These are phyloP conservation scores for Zaprionus taronus DNA, from an alignment of 1,140 invertebrate species.

Conservation along the genomic window DNA sequence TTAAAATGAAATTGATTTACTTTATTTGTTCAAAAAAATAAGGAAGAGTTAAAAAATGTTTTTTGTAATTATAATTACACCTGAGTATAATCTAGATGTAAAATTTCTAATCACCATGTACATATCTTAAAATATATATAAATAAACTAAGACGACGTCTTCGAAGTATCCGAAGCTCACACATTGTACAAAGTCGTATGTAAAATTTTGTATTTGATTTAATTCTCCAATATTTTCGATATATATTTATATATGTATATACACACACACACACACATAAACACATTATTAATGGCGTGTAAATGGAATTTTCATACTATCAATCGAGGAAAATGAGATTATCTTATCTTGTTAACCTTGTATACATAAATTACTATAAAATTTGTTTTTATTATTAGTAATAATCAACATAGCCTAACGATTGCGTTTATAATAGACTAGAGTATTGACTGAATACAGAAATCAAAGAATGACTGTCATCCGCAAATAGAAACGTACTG, in stretches of 20 bases:
- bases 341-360: constrained; percentile 1
- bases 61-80: constrained; percentile 44
- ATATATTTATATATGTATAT: constrained; percentile 15
- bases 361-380: constrained; percentile 2
- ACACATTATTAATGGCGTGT: constrained; percentile 3
- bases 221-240: constrained; percentile 36
- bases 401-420: constrained; percentile 6
- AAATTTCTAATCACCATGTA: constrained; percentile 50
- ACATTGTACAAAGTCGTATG: constrained; percentile 38
- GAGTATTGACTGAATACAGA: not conserved
- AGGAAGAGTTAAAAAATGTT: constrained; percentile 35
- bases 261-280: not conserved
- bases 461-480: not conserved
- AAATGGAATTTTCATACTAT: not conserved
- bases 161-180: constrained; percentile 37
- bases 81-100: constrained; percentile 46
- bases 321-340: constrained; percentile 3
- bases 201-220: constrained; percentile 42
- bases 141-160: constrained; percentile 43
- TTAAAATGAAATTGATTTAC: constrained; percentile 43
- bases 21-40: constrained; percentile 41
- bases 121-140: constrained; percentile 45
- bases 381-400: not conserved
- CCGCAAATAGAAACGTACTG: not conserved
- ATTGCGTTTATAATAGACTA: constrained; percentile 7